Conservation (phyloP, 1,140 invertebrate genomes). For the Metaphire vulgaris region DNA sequence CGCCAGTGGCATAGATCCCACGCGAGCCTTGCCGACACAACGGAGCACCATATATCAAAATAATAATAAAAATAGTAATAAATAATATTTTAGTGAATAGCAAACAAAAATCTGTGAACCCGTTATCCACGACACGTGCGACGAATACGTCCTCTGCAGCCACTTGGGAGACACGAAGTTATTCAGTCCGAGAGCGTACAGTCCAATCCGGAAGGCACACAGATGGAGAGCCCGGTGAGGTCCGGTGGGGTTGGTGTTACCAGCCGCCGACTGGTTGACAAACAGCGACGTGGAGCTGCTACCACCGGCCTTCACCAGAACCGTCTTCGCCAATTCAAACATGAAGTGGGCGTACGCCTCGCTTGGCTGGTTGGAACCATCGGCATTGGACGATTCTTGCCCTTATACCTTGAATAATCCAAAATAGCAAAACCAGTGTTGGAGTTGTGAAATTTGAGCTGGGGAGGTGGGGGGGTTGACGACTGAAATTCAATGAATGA, state of each 20-base stretch:
- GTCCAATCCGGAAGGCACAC: conserved; percentile 92
- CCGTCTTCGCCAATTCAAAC: conserved; percentile 93
- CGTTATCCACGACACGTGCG: conserved; percentile 96
- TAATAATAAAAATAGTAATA: too few species aligned
- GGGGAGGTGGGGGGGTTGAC: too few species aligned
- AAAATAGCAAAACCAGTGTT: too few species aligned
- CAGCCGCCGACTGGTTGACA: conserved; percentile 54
- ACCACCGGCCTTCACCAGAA: conserved; percentile 87
- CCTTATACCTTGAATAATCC: conserved; percentile 92
- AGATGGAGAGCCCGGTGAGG: conserved; percentile 89
- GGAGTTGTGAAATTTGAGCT: too few species aligned
- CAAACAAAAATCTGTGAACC: too few species aligned
- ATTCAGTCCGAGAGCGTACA: conserved; percentile 92
- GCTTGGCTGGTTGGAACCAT: conserved; percentile 92
- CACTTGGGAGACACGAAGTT: conserved; percentile 96
- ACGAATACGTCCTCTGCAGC: conserved; percentile 93
- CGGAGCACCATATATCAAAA: too few species aligned
- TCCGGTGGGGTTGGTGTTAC: conserved; percentile 69
- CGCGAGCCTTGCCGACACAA: too few species aligned
- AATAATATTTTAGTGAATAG: too few species aligned
- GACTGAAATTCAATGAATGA: too few species aligned
- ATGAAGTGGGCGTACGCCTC: conserved; percentile 96
- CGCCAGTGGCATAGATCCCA: too few species aligned
- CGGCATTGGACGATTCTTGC: conserved; percentile 74
- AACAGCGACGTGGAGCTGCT: conserved; percentile 76